A percentile compares a stretch with the other conserved stretches of the same genome.
These are phyloP conservation scores for Cebidichthys violaceus DNA, from an alignment of 2,113 vertebrate species.

Conservation along the genomic window DNA sequence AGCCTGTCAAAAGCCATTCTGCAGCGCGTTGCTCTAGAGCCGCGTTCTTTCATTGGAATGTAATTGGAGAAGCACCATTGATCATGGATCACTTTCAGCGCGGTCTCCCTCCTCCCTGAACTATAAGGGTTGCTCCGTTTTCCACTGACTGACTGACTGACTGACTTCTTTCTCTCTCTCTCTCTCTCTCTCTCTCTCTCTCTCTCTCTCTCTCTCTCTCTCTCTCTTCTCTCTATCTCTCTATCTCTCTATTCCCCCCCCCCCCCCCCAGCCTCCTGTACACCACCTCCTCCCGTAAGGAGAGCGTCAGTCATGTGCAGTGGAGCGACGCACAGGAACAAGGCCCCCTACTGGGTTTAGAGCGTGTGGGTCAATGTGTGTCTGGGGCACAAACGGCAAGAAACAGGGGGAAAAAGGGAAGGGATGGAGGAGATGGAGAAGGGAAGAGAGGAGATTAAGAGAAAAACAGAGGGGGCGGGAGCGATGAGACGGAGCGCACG, in stretches of 20 bases:
- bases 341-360: constrained; percentile 75
- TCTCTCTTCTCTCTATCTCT: constrained; percentile 1
- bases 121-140: constrained; percentile 39
- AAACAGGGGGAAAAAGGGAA: constrained; percentile 30
- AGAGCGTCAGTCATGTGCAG: constrained; percentile 83
- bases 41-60: constrained; percentile 77
- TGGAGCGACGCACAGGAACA: constrained; percentile 81
- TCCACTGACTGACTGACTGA: constrained; percentile 57
- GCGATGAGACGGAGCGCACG: constrained; percentile 53
- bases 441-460: constrained; percentile 56
- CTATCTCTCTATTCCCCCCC: too few relatives aligned
- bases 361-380: constrained; percentile 80
- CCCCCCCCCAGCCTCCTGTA: too few relatives aligned
- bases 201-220: neutral
- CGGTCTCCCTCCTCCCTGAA: constrained; percentile 50
- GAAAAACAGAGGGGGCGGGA: constrained; percentile 39
- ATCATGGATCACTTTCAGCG: constrained; percentile 77
- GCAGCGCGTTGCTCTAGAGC: constrained; percentile 44
- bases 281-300: constrained; percentile 63
- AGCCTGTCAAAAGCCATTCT: constrained; percentile 61
- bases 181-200: constrained; percentile 3
- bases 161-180: neutral
- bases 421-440: neutral
- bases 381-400: constrained; percentile 68
- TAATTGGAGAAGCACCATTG: constrained; percentile 81